phyloP scores from a whole-genome alignment of 2,113 vertebrate species.

The Microcebus murinus region DNA sequence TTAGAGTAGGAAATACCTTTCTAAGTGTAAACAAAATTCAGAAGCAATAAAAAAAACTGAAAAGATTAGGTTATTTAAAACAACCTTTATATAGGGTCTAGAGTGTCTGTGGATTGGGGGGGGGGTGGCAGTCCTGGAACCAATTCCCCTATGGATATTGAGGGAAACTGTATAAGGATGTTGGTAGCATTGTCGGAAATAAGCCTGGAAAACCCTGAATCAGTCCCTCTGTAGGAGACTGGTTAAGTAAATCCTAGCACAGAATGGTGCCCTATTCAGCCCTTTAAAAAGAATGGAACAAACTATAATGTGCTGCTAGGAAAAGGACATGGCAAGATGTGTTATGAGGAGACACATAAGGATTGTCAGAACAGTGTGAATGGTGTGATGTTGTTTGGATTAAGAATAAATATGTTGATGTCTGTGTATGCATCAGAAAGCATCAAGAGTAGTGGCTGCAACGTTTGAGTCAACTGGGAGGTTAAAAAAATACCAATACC shows the following conservation, averaged over 20 bases:
- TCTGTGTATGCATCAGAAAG: neutral
- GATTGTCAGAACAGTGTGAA: neutral
- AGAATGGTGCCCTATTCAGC: neutral
- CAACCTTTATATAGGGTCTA: neutral
- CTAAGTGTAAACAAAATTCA: conserved; percentile 10
- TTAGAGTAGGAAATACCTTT: conserved; percentile 24
- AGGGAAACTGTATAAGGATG: neutral
- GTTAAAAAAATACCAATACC: neutral
- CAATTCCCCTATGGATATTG: neutral
- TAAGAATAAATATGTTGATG: neutral
- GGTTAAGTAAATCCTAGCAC: neutral
- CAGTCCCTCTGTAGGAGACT: neutral
- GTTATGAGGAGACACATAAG: no score
- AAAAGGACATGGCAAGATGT: neutral
- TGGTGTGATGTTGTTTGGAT: neutral
- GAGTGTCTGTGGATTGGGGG: neutral
- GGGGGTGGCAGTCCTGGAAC: neutral
- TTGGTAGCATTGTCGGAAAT: neutral
- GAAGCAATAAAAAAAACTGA: neutral
- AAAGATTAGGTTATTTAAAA: neutral
- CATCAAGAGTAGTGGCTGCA: neutral
- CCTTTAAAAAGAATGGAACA: neutral
- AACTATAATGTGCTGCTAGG: neutral
- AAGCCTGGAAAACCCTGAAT: neutral
- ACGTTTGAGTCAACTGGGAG: neutral